Percentiles rank a stretch among this genome's conserved stretches.
phyloP scores from a whole-genome alignment of 2,797 vertebrate species.

The Scolopax rusticola region DNA sequence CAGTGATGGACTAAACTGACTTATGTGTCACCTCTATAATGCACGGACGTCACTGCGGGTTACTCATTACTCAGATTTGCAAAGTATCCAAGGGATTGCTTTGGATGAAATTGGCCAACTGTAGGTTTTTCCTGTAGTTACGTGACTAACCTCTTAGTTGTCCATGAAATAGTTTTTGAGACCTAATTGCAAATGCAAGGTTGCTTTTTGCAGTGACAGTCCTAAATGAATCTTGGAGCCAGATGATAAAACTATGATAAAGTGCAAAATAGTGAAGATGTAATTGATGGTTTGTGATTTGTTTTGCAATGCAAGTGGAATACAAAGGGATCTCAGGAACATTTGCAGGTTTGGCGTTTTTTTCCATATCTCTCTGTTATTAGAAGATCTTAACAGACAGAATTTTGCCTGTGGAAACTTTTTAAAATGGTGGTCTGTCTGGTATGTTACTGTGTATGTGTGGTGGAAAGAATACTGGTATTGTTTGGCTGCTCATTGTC shows the following conservation, averaged over 20 bases:
- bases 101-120: background rate
- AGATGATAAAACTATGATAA: background rate
- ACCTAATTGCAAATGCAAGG: background rate
- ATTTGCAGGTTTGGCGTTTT: background rate
- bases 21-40: background rate
- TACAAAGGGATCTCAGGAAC: background rate
- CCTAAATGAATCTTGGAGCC: background rate
- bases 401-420: background rate
- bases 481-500: background rate
- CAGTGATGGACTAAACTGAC: background rate
- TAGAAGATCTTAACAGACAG: background rate
- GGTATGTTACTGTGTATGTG: rapidly evolving
- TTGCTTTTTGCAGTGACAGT: background rate
- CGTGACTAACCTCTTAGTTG: background rate
- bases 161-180: background rate
- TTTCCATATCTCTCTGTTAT: background rate
- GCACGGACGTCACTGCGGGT: background rate
- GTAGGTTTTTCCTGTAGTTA: background rate
- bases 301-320: background rate
- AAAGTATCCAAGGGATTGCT: background rate
- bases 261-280: background rate
- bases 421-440: background rate
- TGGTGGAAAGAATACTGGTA: background rate
- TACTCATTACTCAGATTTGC: background rate
- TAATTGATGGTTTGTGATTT: background rate